phyloP scores from a whole-genome alignment of 2,113 vertebrate genomes.

The Gymnobelideus leadbeateri region DNA sequence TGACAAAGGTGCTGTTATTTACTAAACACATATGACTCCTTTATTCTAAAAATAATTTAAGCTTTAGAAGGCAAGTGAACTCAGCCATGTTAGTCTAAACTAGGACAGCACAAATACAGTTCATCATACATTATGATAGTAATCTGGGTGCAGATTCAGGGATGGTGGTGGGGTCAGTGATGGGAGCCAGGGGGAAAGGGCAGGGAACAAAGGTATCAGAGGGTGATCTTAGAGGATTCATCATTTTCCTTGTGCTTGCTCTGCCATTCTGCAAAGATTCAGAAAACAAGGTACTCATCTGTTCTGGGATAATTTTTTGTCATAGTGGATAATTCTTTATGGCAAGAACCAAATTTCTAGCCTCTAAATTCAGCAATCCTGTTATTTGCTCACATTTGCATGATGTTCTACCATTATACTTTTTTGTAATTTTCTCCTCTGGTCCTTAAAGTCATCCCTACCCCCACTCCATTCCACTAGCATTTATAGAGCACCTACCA shows the following conservation, averaged over 20 bases:
- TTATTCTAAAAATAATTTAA: conserved; percentile 78
- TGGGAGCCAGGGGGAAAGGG: background rate
- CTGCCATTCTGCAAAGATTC: conserved; percentile 13
- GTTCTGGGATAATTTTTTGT: conserved; percentile 2
- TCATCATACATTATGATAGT: background rate
- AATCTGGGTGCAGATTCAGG: background rate
- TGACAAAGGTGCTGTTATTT: conserved; percentile 78
- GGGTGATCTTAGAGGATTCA: conserved; percentile 24
- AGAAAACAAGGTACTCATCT: background rate
- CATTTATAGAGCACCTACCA: background rate
- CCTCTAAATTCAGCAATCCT: background rate
- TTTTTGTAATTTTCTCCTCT: background rate
- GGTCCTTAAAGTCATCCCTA: background rate
- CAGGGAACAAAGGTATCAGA: background rate
- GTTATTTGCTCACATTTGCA: too few species aligned
- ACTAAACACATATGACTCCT: conserved; percentile 73
- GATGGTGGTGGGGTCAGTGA: background rate
- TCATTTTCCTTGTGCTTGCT: conserved; percentile 44
- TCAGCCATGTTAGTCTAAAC: conserved; percentile 57
- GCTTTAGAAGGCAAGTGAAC: conserved; percentile 64
- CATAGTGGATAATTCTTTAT: conserved; percentile 23
- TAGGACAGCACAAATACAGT: conserved; percentile 57
- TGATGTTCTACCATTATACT: background rate
- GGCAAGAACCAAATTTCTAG: background rate
- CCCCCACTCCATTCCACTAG: too few species aligned